Evolutionary conservation across 2,797 vertebrate genomes (phyloP).

Genomic region (Margarornis squamiger): DNA sequence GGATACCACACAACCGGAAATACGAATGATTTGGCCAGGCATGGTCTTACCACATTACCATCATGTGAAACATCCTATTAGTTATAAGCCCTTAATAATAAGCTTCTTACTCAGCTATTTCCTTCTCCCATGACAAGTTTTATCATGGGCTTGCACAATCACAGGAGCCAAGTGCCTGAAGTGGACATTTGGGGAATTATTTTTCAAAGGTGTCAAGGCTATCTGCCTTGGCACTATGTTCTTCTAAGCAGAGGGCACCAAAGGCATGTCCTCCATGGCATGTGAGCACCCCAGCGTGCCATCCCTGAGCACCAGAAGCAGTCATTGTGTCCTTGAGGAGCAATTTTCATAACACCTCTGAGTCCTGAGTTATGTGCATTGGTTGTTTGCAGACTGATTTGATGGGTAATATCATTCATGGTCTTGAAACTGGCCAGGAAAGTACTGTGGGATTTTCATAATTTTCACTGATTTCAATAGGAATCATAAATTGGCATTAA

Average conservation of each 20-base stretch:
- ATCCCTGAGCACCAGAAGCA: neutral
- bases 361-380: neutral
- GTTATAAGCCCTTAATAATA: neutral
- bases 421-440: neutral
- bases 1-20: neutral
- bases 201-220: neutral
- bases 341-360: neutral
- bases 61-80: neutral
- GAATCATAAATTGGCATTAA: neutral
- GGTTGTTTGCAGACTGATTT: neutral
- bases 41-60: neutral
- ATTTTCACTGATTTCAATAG: neutral
- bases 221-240: neutral
- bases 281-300: neutral
- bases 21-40: neutral
- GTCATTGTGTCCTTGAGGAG: rapidly evolving
- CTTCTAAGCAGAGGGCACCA: neutral
- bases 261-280: neutral
- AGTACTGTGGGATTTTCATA: neutral
- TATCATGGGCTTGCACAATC: neutral
- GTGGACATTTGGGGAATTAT: neutral
- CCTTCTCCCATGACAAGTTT: neutral
- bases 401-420: rapidly evolving
- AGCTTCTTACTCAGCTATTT: neutral
- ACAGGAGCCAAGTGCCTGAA: neutral